Conservation (phyloP, 2,113 vertebrate genomes). For the Hirundichthys speculiger region DNA sequence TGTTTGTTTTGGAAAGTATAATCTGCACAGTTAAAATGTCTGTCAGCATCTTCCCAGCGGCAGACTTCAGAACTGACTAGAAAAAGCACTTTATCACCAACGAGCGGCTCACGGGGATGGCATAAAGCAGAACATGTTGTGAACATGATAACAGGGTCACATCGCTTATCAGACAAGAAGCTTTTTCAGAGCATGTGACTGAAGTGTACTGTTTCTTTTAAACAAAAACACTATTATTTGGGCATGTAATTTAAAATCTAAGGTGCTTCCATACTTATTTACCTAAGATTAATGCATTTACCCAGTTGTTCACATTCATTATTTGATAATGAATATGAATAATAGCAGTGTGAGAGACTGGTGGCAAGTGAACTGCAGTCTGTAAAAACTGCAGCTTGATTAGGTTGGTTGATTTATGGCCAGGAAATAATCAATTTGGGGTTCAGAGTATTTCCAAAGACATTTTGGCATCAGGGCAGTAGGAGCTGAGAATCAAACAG, state of each 20-base stretch:
- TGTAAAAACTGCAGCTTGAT: background rate
- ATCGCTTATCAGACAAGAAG: slow-evolving; percentile 4
- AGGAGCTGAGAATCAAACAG: no score
- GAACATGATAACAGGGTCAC: slow-evolving; percentile 16
- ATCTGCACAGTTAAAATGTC: slow-evolving; percentile 8
- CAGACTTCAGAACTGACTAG: slow-evolving; percentile 13
- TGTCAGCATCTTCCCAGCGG: background rate
- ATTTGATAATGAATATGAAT: background rate
- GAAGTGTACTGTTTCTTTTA: background rate
- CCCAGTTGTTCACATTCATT: no score
- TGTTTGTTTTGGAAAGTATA: slow-evolving; percentile 4
- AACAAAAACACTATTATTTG: background rate
- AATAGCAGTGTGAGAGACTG: background rate
- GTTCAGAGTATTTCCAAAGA: no score
- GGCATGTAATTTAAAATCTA: no score
- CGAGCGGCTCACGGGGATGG: slow-evolving; percentile 28
- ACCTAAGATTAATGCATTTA: background rate
- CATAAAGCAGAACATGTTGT: slow-evolving; percentile 33
- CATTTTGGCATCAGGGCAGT: no score
- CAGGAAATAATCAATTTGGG: background rate
- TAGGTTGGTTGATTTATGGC: background rate
- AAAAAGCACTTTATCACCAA: slow-evolving; percentile 16
- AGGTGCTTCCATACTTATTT: background rate
- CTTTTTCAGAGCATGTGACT: background rate
- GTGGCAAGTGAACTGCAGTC: background rate